phyloP scores from a whole-genome alignment of 2,797 vertebrate genomes.

The Nyctalus aviator region DNA sequence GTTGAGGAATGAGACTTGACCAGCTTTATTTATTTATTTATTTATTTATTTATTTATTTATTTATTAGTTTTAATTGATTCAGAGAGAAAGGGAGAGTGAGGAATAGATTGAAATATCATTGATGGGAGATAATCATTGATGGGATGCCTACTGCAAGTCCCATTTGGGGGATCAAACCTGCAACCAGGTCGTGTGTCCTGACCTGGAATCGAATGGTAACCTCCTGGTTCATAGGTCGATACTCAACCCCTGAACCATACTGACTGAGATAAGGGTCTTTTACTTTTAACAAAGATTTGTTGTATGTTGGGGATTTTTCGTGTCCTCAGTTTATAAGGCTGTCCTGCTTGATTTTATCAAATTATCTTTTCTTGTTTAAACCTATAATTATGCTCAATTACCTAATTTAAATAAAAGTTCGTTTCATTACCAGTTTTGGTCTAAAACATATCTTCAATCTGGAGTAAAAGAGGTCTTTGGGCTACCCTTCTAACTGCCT shows the following conservation, averaged over 20 bases:
- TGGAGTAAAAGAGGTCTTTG: neutral
- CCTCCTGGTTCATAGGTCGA: too few species aligned
- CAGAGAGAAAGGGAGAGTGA: too few species aligned
- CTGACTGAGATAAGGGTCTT: neutral
- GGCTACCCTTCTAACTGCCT: neutral
- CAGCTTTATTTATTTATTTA: neutral
- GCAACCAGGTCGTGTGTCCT: too few species aligned
- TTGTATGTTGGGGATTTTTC: neutral
- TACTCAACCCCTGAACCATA: too few species aligned
- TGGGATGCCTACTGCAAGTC: too few species aligned
- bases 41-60: too few species aligned
- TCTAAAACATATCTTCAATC: conserved; percentile 29
- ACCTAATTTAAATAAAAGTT: conserved; percentile 2
- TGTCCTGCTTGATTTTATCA: neutral
- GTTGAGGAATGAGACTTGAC: neutral
- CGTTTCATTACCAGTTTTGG: neutral
- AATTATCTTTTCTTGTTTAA: neutral
- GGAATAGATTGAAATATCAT: too few species aligned
- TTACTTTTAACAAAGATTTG: neutral
- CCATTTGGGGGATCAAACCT: too few species aligned
- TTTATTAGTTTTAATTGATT: too few species aligned
- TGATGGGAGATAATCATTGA: too few species aligned
- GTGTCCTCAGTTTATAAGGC: neutral
- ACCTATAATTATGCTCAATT: neutral
- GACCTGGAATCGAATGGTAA: too few species aligned